Percentiles rank a stretch among this genome's conserved stretches.
Evolutionary conservation across 2,113 vertebrate genomes (phyloP).

Genomic region (Ceyx margarethae): DNA sequence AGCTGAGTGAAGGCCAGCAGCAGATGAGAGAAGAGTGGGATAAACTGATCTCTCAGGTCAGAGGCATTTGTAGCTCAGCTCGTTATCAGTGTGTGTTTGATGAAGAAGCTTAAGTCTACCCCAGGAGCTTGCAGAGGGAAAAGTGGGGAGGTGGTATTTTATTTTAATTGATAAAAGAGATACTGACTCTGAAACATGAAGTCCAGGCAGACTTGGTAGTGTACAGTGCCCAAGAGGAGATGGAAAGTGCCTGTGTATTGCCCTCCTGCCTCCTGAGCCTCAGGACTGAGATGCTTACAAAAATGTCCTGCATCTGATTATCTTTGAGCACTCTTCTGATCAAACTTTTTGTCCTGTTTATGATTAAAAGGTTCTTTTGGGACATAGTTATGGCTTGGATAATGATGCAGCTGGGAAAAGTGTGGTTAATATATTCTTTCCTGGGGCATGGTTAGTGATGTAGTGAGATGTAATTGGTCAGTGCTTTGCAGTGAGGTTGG

Average conservation of each 20-base stretch:
- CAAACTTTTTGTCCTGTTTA: background rate
- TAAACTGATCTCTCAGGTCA: conserved; percentile 81
- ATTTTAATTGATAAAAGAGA: background rate
- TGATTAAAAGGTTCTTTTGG: background rate
- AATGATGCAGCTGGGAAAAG: background rate
- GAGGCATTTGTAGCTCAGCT: background rate
- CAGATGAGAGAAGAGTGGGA: conserved; percentile 81
- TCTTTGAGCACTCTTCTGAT: background rate
- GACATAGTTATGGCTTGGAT: background rate
- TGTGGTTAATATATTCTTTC: background rate
- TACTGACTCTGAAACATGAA: background rate
- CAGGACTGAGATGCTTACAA: background rate
- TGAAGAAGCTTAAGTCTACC: background rate
- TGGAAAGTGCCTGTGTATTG: background rate
- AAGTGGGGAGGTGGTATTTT: background rate
- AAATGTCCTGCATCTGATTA: background rate
- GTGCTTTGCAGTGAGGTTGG: background rate
- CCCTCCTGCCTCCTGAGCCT: background rate
- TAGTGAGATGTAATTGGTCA: background rate
- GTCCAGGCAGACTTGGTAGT: background rate
- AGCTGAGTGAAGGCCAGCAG: conserved; percentile 73
- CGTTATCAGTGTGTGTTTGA: accelerated
- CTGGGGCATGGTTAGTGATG: background rate
- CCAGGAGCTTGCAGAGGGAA: background rate
- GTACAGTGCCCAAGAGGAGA: background rate